A percentile compares a stretch with the other conserved stretches of the same genome.
Conservation (phyloP, 2,888 invertebrate genomes). For the Phengaris alcon region DNA sequence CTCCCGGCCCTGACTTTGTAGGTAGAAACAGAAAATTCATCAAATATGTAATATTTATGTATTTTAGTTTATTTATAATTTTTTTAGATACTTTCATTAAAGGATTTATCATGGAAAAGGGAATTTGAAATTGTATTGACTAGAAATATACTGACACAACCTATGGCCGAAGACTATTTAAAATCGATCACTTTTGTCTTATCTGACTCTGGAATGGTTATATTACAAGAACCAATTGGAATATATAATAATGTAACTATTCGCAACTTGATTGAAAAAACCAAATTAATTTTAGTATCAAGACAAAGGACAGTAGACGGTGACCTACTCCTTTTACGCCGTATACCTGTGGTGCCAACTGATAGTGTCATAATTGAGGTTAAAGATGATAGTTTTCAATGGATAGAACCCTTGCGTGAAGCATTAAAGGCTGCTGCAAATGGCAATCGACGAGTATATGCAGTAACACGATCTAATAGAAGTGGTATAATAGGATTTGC, state of each 20-base stretch:
- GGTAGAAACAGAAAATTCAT: too few relatives aligned
- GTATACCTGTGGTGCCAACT: conserved; percentile 64
- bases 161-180: neutral
- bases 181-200: neutral
- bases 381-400: conserved; percentile 84
- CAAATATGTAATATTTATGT: neutral
- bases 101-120: neutral
- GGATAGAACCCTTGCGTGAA: conserved; percentile 90
- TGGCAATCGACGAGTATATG: conserved; percentile 78
- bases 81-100: neutral
- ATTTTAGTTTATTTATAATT: neutral
- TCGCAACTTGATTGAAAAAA: conserved; percentile 50
- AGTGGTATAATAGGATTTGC: conserved; percentile 92
- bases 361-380: conserved; percentile 80
- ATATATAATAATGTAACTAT: neutral
- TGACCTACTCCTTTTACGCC: conserved; percentile 83
- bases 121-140: neutral
- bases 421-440: conserved; percentile 83
- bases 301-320: conserved; percentile 54
- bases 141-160: neutral
- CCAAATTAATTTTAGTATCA: neutral
- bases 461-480: conserved; percentile 83
- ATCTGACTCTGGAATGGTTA: neutral
- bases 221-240: conserved; percentile 1
- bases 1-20: too few relatives aligned